Conservation (phyloP, 2,888 invertebrate genomes). For the Acheta domesticus region DNA sequence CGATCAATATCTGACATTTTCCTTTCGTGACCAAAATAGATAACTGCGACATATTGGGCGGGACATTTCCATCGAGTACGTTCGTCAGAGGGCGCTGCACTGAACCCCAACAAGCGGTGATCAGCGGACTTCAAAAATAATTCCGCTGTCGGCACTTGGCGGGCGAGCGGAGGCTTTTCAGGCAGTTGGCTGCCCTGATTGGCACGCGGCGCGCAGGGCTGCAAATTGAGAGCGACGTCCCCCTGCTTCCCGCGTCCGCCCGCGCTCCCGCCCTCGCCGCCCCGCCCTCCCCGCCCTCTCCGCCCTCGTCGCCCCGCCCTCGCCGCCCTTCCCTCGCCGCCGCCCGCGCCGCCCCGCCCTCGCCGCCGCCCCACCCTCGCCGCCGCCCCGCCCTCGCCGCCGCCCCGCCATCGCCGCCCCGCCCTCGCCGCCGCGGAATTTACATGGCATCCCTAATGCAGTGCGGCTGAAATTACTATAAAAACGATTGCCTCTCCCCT, state of each 20-base stretch:
- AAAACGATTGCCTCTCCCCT: background rate
- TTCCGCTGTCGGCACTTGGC: background rate
- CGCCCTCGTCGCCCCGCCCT: too few relatives aligned
- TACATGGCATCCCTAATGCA: background rate
- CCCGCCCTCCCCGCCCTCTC: background rate
- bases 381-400: background rate
- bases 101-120: background rate
- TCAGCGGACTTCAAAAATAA: background rate
- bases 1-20: too few relatives aligned
- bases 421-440: background rate
- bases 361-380: too few relatives aligned
- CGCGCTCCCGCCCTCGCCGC: background rate
- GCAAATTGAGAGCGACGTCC: background rate
- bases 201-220: background rate
- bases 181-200: slow-evolving; percentile 1
- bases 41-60: too few relatives aligned
- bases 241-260: background rate
- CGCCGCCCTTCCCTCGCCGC: background rate
- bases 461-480: background rate
- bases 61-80: too few relatives aligned
- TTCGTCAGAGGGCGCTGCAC: too few relatives aligned
- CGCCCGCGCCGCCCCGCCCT: background rate
- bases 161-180: background rate
- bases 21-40: too few relatives aligned
- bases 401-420: too few relatives aligned